Evolutionary conservation across 2,797 vertebrate genomes (phyloP), one percentile per base, ranked within the genome.

Genomic region (Centroberyx gerrardi): DNA sequence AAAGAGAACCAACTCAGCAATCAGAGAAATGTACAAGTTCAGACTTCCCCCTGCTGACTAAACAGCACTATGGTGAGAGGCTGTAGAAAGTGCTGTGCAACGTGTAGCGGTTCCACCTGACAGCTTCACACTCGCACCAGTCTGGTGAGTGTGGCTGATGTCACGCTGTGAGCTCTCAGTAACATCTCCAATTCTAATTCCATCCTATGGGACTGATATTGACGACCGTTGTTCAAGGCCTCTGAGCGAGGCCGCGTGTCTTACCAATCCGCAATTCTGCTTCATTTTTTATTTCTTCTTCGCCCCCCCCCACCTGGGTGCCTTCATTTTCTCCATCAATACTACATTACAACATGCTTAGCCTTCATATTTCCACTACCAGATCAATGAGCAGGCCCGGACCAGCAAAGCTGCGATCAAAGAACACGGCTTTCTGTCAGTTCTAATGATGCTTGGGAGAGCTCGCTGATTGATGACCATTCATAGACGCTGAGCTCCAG

Each of bases 321-420:
- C 62, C 66, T 53, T 59, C 8, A 62, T 28, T 14, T 63, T 5
- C 27, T 49, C 59, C 48, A 36, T 46, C 62, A 62, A 71, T 28
- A 44, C 13, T 1, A 27, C 38, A 67, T 55, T 42, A 75, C 44
- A 78, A 63, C 78, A 56, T 33, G 72, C 48, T 70, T 12, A 63
- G n/a, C 5, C 40, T 62, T 80, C 76, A 83, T 68, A 78, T 74
- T 76, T 73, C 49, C 48, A 67, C 69, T 8, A 15, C 14, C 5
- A 3, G 81, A 86, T 86, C 84, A 86, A 84, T 85, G 66, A 55
- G 53, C 79, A 52, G 40, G 33, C 28, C 2, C 81, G 62, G 18
- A 68, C 31, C 53, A 12, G 69, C 52, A 62, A 70, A 73, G 74
- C 72, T 75, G 62, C 6, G 6, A 82, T 87, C 66, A 75, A 64